Percentiles rank a stretch among this genome's conserved stretches.
Evolutionary conservation across 2,113 vertebrate genomes (phyloP).

Genomic region (Gracilinanus agilis): DNA sequence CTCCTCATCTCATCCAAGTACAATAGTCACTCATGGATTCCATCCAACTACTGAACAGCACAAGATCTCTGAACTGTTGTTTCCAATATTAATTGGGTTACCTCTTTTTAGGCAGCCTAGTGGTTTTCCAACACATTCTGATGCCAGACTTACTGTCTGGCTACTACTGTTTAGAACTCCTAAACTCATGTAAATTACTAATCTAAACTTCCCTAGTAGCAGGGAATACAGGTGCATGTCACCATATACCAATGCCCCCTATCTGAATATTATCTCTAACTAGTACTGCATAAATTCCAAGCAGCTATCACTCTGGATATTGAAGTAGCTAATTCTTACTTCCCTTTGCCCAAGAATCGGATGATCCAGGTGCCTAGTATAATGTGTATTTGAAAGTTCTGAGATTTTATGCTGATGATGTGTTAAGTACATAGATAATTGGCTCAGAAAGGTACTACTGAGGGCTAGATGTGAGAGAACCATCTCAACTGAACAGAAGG

Average conservation of each 20-base stretch:
- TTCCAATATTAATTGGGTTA: neutral
- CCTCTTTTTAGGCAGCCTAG: neutral
- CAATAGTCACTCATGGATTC: neutral
- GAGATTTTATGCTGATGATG: neutral
- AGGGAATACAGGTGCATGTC: neutral
- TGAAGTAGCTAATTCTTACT: neutral
- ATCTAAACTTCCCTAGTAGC: neutral
- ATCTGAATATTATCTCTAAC: neutral
- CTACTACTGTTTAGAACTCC: neutral
- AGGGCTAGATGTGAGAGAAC: neutral
- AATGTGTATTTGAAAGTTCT: neutral
- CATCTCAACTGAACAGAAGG: neutral
- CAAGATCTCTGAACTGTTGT: neutral
- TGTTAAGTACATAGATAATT: neutral
- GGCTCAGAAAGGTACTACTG: neutral
- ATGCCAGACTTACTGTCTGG: neutral
- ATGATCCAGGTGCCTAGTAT: neutral
- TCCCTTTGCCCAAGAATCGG: neutral
- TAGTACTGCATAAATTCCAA: neutral
- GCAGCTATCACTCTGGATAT: neutral
- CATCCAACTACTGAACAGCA: neutral
- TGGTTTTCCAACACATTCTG: neutral
- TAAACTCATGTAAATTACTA: neutral
- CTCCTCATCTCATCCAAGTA: neutral
- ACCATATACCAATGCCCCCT: neutral